Evolutionary conservation across 2,888 invertebrate genomes (phyloP).

Genomic region (Dromius quadrimaculatus): DNA sequence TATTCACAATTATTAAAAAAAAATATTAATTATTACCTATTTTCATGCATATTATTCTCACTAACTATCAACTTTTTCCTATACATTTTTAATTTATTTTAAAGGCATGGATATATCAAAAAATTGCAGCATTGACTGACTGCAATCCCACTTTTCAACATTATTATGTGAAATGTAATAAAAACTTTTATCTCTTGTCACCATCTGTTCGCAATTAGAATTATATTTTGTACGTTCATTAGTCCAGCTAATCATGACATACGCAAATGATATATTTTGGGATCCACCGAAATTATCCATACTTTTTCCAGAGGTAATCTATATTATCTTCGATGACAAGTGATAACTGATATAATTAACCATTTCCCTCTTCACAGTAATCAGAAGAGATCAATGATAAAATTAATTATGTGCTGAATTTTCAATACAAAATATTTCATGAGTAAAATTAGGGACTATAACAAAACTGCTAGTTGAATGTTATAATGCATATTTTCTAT

Average conservation of each 20-base stretch:
- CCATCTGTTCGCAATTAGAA: slow-evolving; percentile 1
- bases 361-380: no score
- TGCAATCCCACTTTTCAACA: background rate
- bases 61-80: background rate
- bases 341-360: background rate
- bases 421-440: no score
- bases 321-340: background rate
- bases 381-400: no score
- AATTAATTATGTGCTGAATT: no score
- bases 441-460: no score
- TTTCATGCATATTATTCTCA: background rate
- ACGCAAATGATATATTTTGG: background rate
- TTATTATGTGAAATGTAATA: background rate
- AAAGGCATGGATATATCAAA: background rate
- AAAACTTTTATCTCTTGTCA: background rate
- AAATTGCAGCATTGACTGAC: background rate
- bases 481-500: no score
- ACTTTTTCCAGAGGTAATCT: background rate
- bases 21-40: background rate
- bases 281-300: background rate
- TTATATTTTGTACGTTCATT: background rate
- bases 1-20: background rate
- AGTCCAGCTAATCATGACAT: background rate
- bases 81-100: background rate
- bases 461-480: no score